Percentiles rank a stretch among this genome's conserved stretches.
Conservation (phyloP, 2,113 vertebrate genomes). For the Paracanthobrama guichenoti region DNA sequence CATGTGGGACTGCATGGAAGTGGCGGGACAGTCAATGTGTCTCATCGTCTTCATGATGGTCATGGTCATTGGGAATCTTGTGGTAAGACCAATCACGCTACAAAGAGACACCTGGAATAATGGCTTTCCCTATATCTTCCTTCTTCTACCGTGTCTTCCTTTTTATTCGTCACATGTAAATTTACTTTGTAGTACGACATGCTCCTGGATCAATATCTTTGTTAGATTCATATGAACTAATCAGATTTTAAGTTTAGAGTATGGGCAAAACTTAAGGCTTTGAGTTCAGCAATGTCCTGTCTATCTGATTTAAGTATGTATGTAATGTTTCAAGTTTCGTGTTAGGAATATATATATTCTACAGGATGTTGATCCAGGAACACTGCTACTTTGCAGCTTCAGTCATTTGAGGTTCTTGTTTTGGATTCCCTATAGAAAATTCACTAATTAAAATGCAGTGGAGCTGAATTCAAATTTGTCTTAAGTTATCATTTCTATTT, state of each 20-base stretch:
- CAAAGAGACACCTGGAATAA: background rate
- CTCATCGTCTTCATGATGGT: conserved; percentile 99
- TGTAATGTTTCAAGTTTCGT: background rate
- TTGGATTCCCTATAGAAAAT: too few relatives aligned
- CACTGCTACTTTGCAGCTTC: background rate
- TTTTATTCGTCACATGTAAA: background rate
- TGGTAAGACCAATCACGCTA: conserved; percentile 81
- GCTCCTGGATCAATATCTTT: background rate
- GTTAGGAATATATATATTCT: background rate
- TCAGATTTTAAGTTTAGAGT: background rate
- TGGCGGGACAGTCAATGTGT: conserved; percentile 91
- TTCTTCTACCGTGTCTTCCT: background rate
- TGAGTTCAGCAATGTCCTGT: background rate
- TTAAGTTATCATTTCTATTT: background rate
- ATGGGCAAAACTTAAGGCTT: background rate
- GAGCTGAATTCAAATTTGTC: background rate
- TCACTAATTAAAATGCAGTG: background rate
- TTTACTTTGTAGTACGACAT: background rate
- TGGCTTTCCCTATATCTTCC: background rate
- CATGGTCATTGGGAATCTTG: conserved; percentile 98
- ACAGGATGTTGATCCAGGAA: background rate
- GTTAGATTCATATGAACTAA: background rate
- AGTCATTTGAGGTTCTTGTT: background rate
- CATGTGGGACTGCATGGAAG: conserved; percentile 99
- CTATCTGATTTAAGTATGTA: background rate